phyloP scores from a whole-genome alignment of 1,140 invertebrate species.

The Pentalonia nigronervosa region DNA sequence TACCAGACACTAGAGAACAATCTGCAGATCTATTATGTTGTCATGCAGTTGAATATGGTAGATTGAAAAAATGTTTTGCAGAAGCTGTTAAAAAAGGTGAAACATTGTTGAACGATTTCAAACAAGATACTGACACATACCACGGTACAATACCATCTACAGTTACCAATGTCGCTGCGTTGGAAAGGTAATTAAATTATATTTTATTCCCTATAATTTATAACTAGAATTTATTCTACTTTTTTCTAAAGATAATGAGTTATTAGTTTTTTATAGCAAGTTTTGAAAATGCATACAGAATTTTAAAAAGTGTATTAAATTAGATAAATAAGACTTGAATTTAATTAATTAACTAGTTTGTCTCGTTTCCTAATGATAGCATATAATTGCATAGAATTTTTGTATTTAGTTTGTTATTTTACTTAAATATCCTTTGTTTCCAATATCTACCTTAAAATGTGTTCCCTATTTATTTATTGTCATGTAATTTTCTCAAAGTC shows the following conservation, averaged over 20 bases:
- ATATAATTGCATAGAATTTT: no score
- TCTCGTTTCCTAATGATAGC: no score
- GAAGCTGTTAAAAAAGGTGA: constrained; percentile 85
- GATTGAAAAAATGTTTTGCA: constrained; percentile 80
- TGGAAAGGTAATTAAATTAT: constrained; percentile 78
- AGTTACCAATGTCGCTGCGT: constrained; percentile 87
- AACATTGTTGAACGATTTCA: constrained; percentile 76
- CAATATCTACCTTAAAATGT: no score
- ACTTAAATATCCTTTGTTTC: not conserved
- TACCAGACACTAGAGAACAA: constrained; percentile 54
- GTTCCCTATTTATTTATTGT: not conserved
- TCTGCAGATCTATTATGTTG: constrained; percentile 25
- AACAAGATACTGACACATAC: constrained; percentile 61
- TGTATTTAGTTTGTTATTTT: not conserved
- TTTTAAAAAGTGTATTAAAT: no score
- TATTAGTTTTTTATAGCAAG: no score
- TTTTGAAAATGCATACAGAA: not conserved
- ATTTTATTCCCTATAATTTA: not conserved
- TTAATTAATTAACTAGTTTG: no score
- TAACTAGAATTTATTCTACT: not conserved
- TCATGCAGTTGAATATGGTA: constrained; percentile 68
- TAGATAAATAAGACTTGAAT: no score
- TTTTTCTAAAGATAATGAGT: not conserved
- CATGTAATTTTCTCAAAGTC: not conserved
- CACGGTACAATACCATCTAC: constrained; percentile 67